Conservation (phyloP, 2,888 invertebrate species). For the Lepidonotus clava region DNA sequence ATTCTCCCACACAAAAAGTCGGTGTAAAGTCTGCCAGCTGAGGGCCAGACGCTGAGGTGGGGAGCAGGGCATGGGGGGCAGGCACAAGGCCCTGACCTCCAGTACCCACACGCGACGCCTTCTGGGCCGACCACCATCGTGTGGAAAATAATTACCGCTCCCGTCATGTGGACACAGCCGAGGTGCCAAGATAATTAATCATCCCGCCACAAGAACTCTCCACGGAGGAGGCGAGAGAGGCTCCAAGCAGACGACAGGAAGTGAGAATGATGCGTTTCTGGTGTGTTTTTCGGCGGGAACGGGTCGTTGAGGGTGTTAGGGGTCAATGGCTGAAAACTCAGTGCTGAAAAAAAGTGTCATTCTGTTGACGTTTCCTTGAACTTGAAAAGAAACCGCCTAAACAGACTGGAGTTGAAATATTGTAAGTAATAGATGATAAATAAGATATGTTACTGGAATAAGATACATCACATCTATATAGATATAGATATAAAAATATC, state of each 20-base stretch:
- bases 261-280: background rate
- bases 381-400: too few species aligned
- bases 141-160: conserved; percentile 50
- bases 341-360: background rate
- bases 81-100: background rate
- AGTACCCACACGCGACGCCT: background rate
- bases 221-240: conserved; percentile 29
- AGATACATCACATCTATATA: too few species aligned
- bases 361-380: too few species aligned
- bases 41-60: background rate
- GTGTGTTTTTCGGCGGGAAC: background rate
- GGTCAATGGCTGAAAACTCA: conserved; percentile 1
- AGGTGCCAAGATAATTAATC: conserved; percentile 42
- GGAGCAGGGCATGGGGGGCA: background rate
- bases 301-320: background rate
- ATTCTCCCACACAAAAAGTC: too few species aligned
- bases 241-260: conserved; percentile 21
- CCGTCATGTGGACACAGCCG: conserved; percentile 31
- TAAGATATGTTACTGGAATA: too few species aligned
- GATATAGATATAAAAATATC: too few species aligned
- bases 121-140: background rate
- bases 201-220: conserved; percentile 26
- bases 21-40: too few species aligned
- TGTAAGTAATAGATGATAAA: too few species aligned
- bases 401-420: too few species aligned